These are phyloP conservation scores for Ispidina lecontei DNA, from an alignment of 2,797 vertebrate species.

Conservation along the genomic window DNA sequence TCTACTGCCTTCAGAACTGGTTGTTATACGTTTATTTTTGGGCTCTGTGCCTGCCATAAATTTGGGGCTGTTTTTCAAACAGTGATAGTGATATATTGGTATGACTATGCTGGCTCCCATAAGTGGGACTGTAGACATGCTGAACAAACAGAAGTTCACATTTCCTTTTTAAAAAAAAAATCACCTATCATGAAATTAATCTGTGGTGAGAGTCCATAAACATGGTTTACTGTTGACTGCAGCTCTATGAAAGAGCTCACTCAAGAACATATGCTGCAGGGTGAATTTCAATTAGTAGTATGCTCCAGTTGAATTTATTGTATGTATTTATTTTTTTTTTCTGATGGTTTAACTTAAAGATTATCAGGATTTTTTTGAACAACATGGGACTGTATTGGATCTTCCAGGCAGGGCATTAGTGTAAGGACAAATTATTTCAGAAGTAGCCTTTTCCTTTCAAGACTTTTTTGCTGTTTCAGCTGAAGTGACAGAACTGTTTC, in stretches of 20 bases:
- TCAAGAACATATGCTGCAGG: neutral
- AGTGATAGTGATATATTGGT: conserved; percentile 7
- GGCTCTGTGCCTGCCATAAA: conserved; percentile 20
- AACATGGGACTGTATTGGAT: neutral
- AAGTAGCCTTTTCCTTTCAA: neutral
- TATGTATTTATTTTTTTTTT: neutral
- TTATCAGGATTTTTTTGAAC: neutral
- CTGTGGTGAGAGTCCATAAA: neutral
- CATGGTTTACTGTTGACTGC: neutral
- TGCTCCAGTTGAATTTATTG: neutral
- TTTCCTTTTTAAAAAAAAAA: neutral
- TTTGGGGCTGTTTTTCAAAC: conserved; percentile 22
- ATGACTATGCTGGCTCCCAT: neutral
- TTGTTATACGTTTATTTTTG: conserved; percentile 38
- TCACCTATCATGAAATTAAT: neutral
- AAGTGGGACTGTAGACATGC: neutral
- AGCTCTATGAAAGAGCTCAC: neutral
- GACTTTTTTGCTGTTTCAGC: neutral
- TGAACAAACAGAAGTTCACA: neutral
- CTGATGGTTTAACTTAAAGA: neutral
- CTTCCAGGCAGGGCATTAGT: neutral
- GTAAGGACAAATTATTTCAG: neutral
- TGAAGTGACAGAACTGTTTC: neutral
- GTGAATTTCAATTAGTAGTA: neutral
- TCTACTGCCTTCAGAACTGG: conserved; percentile 1